Evolutionary conservation across 2,888 invertebrate genomes (phyloP).

Genomic region (Salticus scenicus): DNA sequence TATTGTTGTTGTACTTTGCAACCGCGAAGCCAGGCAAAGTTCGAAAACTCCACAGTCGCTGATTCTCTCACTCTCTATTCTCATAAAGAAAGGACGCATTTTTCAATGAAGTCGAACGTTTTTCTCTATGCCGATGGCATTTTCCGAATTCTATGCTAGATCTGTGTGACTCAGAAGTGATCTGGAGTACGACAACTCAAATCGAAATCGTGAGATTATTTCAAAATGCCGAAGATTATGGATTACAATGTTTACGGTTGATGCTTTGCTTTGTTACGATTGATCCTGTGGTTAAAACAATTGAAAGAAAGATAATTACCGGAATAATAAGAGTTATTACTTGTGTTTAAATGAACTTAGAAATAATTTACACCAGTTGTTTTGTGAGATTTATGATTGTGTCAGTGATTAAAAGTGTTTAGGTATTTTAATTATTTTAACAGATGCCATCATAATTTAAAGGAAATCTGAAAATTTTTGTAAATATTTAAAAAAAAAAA

Average conservation of each 20-base stretch:
- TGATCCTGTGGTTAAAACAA: background rate
- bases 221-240: background rate
- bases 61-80: constrained; percentile 24
- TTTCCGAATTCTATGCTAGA: constrained; percentile 4
- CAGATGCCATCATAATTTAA: too few relatives aligned
- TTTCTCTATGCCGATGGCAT: background rate
- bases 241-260: constrained; percentile 41
- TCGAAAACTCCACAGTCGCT: constrained; percentile 58
- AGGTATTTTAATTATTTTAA: too few relatives aligned
- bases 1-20: constrained; percentile 45
- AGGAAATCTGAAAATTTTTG: too few relatives aligned
- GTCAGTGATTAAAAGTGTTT: too few relatives aligned
- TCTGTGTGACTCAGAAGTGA: constrained; percentile 5
- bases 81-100: constrained; percentile 47
- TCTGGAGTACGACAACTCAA: background rate
- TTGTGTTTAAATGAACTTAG: background rate
- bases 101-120: constrained; percentile 36
- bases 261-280: constrained; percentile 1
- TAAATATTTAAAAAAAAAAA: too few relatives aligned
- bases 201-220: background rate
- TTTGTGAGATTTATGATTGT: too few relatives aligned
- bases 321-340: background rate
- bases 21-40: constrained; percentile 54
- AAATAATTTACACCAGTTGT: too few relatives aligned
- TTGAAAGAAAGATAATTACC: background rate